Evolutionary conservation across 1,140 invertebrate genomes (phyloP).

Genomic region (Semibalanus balanoides): DNA sequence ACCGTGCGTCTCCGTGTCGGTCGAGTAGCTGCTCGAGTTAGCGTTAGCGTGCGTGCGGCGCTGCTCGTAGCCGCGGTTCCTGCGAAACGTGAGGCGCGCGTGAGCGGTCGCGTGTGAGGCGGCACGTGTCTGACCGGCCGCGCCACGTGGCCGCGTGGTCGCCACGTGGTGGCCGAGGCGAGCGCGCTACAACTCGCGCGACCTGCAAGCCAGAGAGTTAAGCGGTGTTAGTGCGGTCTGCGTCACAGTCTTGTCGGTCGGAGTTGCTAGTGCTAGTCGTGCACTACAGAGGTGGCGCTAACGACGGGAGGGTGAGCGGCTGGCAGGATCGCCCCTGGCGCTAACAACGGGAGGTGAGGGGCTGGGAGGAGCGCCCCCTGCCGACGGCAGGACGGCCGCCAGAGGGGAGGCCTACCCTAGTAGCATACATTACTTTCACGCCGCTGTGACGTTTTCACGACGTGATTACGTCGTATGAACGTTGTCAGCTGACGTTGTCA

Average conservation of each 20-base stretch:
- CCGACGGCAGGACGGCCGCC: no score
- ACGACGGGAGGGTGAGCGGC: no score
- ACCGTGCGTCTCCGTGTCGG: conserved; percentile 51
- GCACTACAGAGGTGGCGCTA: background rate
- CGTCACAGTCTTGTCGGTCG: background rate
- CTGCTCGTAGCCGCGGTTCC: conserved; percentile 23
- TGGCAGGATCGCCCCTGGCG: no score
- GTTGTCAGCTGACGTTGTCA: no score
- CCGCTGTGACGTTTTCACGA: no score
- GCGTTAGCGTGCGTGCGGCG: conserved; percentile 28
- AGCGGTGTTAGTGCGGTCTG: conserved; percentile 13
- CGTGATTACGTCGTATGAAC: no score
- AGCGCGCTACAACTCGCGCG: conserved; percentile 18
- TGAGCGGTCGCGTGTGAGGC: conserved; percentile 18
- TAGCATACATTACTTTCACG: no score
- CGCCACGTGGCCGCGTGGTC: conserved; percentile 2
- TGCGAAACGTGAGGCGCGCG: conserved; percentile 19
- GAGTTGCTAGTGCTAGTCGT: conserved; percentile 3
- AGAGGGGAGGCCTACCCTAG: no score
- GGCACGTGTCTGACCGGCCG: conserved; percentile 11
- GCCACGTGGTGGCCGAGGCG: conserved; percentile 15
- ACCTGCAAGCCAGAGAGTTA: conserved; percentile 19
- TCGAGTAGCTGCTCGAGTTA: conserved; percentile 42
- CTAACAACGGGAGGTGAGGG: no score
- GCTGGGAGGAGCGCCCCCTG: no score